phyloP scores from a whole-genome alignment of 2,797 vertebrate species.

The Acrossocheilus wenchowensis region DNA sequence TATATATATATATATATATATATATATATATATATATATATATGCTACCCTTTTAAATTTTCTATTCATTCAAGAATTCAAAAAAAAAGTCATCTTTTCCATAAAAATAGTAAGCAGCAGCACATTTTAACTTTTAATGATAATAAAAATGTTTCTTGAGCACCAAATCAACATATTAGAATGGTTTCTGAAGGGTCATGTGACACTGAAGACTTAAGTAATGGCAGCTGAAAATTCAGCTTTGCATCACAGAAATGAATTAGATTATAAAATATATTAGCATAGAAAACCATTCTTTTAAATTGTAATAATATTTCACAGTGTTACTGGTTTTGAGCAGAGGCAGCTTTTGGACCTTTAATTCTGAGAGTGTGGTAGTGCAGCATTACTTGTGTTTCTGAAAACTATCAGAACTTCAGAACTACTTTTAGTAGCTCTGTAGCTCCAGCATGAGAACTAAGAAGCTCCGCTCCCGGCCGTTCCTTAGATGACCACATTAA shows the following conservation, averaged over 20 bases:
- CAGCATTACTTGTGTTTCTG: not conserved
- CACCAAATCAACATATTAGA: not conserved
- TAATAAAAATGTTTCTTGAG: not conserved
- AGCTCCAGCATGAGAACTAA: not conserved
- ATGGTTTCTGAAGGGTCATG: not conserved
- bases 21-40: too few species aligned
- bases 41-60: not conserved
- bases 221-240: not conserved
- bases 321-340: not conserved
- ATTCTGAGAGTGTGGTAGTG: not conserved
- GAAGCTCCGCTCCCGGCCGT: not conserved
- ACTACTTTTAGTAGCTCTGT: not conserved
- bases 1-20: too few species aligned
- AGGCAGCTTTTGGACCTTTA: not conserved
- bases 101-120: not conserved
- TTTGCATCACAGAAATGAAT: not conserved
- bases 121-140: not conserved
- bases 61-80: too few species aligned
- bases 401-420: not conserved
- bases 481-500: slow-evolving; percentile 23
- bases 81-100: not conserved
- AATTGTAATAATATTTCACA: not conserved
- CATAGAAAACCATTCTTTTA: not conserved
- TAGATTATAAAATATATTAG: not conserved
- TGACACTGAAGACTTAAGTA: not conserved